A percentile compares a stretch with the other conserved stretches of the same genome.
These are phyloP conservation scores for Microctonus hyperodae DNA, from an alignment of 2,888 invertebrate genomes.

Conservation along the genomic window DNA sequence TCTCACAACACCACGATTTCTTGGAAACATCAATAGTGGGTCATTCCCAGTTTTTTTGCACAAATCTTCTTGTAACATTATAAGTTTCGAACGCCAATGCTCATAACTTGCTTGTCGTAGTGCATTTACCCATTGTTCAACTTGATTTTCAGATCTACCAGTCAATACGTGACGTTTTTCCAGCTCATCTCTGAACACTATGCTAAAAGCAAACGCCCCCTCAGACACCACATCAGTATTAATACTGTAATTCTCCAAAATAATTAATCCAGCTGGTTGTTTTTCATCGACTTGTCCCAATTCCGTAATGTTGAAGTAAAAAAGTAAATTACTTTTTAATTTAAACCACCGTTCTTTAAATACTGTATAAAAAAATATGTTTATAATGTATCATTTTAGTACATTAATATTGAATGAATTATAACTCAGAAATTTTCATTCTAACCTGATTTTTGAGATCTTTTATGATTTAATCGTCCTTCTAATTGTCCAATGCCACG, in stretches of 20 bases:
- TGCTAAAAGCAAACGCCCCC: constrained; percentile 78
- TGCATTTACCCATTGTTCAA: constrained; percentile 75
- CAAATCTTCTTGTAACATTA: constrained; percentile 73
- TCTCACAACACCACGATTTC: constrained; percentile 66
- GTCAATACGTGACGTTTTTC: constrained; percentile 76
- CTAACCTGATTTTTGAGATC: constrained; percentile 60
- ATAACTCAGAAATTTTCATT: constrained; percentile 14
- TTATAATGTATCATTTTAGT: constrained; percentile 3
- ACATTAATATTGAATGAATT: no score
- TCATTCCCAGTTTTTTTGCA: constrained; percentile 75
- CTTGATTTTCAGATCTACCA: constrained; percentile 74
- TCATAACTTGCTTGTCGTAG: constrained; percentile 77
- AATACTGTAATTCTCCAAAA: constrained; percentile 77
- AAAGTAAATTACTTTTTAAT: constrained; percentile 76
- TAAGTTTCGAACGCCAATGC: constrained; percentile 71
- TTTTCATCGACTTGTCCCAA: constrained; percentile 71
- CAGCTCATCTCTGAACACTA: constrained; percentile 73
- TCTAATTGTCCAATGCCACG: constrained; percentile 71
- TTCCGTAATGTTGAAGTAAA: constrained; percentile 78
- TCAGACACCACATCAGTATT: constrained; percentile 72
- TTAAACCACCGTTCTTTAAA: constrained; percentile 83
- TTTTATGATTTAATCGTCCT: constrained; percentile 76
- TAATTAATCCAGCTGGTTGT: constrained; percentile 75
- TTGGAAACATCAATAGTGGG: constrained; percentile 69
- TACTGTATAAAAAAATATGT: constrained; percentile 64